Conservation (phyloP, 1,140 invertebrate species). For the Chironomus striatipennis region DNA sequence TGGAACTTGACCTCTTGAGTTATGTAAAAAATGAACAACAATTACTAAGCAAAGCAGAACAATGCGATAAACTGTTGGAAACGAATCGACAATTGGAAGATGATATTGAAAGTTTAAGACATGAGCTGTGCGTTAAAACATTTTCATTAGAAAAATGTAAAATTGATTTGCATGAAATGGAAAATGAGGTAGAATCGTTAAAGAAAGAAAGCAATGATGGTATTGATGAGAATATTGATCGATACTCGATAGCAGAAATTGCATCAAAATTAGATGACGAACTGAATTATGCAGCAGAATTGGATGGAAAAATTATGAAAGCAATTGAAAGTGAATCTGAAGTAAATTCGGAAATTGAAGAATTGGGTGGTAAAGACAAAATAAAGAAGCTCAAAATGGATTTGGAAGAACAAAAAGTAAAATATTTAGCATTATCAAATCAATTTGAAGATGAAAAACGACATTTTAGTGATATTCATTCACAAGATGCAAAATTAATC, state of each 20-base stretch:
- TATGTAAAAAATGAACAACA: conserved; percentile 17
- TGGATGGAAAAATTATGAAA: conserved; percentile 49
- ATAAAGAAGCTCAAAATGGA: conserved; percentile 37
- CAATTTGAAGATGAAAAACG: conserved; percentile 42
- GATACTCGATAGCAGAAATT: conserved; percentile 48
- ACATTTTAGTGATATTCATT: conserved; percentile 43
- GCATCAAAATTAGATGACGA: conserved; percentile 47
- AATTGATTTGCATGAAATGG: conserved; percentile 24
- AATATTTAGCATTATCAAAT: conserved; percentile 20
- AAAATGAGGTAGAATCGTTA: conserved; percentile 24
- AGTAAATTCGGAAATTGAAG: conserved; percentile 41
- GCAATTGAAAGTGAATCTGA: conserved; percentile 45
- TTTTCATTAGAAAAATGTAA: conserved; percentile 16
- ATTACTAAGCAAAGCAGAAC: conserved; percentile 5
- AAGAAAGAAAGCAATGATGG: conserved; percentile 27
- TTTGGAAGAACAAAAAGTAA: conserved; percentile 20
- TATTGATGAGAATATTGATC: conserved; percentile 29
- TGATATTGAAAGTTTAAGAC: not conserved
- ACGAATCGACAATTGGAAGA: not conserved
- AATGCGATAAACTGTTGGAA: not conserved
- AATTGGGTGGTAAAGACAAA: conserved; percentile 33
- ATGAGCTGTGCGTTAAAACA: not conserved
- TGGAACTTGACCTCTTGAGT: not conserved
- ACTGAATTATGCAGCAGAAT: conserved; percentile 47
- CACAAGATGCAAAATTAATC: conserved; percentile 52